Evolutionary conservation across 2,113 vertebrate genomes (phyloP), one percentile per base, ranked within the genome.

Genomic region (Anthoscopus minutus): DNA sequence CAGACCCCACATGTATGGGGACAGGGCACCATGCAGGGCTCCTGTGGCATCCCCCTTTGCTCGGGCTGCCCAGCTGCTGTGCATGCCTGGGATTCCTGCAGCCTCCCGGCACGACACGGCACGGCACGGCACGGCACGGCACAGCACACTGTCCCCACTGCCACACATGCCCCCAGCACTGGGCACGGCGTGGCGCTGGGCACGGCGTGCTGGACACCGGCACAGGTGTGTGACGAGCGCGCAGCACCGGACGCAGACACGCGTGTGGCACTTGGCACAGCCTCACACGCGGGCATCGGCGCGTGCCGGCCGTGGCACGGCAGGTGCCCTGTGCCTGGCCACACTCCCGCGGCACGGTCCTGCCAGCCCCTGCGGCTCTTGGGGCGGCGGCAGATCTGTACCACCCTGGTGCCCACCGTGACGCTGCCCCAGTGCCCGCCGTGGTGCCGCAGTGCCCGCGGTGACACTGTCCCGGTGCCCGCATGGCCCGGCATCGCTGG

Each of bases 1-100:
- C 4, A 2, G 18, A 28, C 15, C 37, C 48, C 3, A 1, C 4
- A 1, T 22, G 23, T 3, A 2, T 2, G 44, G 57, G 56, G 19
- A 79, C 17, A 45, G 80, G 79, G 35, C 76, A 88, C 80, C 38
- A 1, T 2, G 6, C n/a, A 5, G 60, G 21, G 47, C 54, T 47
- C 42, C 60, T 2, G 0, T 77, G 97, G 96, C 94, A 97, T 97
- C 92, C 90, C 87, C 82, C 8, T 10, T n/a, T 17, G 24, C 89
- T 86, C 3, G 1, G 61, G 90, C 91, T 92, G 91, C 84, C 92
- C 96, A 97, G 97, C 97, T 97, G 97, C 94, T 95, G 93, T 66
- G 1, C 87, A 94, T 97, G 94, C 83, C 93, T 89, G 87, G 94
- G 94, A 97, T 97, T 96, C 96, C 92, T 95, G 83, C 91, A 81